Conservation (phyloP, 2,888 invertebrate species). For the Chrysopilus asiliformis region DNA sequence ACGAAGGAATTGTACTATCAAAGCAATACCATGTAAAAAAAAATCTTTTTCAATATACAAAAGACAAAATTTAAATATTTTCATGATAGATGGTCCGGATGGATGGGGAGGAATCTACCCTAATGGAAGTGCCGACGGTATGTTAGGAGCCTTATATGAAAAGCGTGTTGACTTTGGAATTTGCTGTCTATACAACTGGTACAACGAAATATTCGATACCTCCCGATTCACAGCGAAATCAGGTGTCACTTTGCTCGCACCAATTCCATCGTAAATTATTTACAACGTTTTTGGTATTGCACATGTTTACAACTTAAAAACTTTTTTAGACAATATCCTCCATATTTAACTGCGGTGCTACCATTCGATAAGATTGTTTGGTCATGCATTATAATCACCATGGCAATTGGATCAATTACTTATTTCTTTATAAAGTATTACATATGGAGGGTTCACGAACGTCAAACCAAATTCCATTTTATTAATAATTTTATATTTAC, state of each 20-base stretch:
- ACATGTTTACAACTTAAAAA: too few species aligned
- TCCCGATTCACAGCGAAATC: conserved; percentile 29
- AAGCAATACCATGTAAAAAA: conserved; percentile 27
- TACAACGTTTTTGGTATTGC: too few species aligned
- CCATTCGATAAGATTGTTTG: conserved; percentile 25
- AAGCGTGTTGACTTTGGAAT: conserved; percentile 29
- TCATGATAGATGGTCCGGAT: conserved; percentile 26
- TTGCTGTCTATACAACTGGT: conserved; percentile 34
- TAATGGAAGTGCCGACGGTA: conserved; percentile 27
- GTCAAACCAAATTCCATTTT: neutral
- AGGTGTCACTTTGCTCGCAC: conserved; percentile 28
- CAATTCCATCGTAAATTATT: conserved; percentile 26
- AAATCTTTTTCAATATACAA: too few species aligned
- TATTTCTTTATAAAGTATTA: conserved; percentile 18
- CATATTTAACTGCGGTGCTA: conserved; percentile 27
- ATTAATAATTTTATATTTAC: neutral
- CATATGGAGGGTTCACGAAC: neutral
- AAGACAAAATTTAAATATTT: neutral
- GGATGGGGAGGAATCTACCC: conserved; percentile 31
- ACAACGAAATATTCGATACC: conserved; percentile 27
- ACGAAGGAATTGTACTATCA: conserved; percentile 26
- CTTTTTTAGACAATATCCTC: conserved; percentile 22
- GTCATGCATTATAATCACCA: conserved; percentile 15
- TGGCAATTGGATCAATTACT: conserved; percentile 21
- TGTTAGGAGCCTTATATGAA: conserved; percentile 28